Evolutionary conservation across 1,140 invertebrate species (phyloP).

Genomic region (Kradibia gibbosae): DNA sequence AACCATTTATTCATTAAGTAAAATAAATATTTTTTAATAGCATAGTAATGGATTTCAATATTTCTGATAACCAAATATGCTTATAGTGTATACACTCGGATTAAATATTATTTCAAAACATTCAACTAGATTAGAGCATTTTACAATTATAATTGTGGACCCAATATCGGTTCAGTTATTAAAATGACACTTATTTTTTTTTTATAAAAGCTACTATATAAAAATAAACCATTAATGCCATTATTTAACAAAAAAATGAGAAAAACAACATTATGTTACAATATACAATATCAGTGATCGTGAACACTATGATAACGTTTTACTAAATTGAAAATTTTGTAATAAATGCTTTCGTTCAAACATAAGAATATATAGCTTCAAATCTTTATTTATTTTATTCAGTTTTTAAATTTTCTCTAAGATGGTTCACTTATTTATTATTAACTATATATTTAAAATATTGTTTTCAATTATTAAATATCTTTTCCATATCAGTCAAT

Average conservation of each 20-base stretch:
- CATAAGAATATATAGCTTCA: slow-evolving; percentile 39
- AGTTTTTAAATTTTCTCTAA: slow-evolving; percentile 10
- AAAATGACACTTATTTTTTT: background rate
- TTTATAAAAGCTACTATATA: background rate
- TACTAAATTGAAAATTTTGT: slow-evolving; percentile 41
- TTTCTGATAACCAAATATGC: slow-evolving; percentile 23
- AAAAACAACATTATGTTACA: slow-evolving; percentile 46
- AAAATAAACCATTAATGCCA: slow-evolving; percentile 37
- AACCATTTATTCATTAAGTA: slow-evolving; percentile 38
- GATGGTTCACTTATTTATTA: background rate
- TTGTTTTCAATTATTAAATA: slow-evolving; percentile 28
- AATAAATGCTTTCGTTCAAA: slow-evolving; percentile 46
- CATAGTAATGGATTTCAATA: slow-evolving; percentile 24
- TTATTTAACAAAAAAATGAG: slow-evolving; percentile 33
- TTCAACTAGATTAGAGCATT: background rate
- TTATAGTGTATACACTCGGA: background rate
- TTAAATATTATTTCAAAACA: slow-evolving; percentile 6
- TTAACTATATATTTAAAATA: slow-evolving; percentile 6
- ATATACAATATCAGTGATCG: slow-evolving; percentile 45
- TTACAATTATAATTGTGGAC: background rate
- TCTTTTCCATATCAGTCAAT: slow-evolving; percentile 20
- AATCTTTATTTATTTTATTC: slow-evolving; percentile 14
- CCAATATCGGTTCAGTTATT: background rate
- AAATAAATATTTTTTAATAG: slow-evolving; percentile 47
- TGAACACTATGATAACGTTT: slow-evolving; percentile 43